Conservation (phyloP, 2,888 invertebrate species). For the Epsilonema sp. region DNA sequence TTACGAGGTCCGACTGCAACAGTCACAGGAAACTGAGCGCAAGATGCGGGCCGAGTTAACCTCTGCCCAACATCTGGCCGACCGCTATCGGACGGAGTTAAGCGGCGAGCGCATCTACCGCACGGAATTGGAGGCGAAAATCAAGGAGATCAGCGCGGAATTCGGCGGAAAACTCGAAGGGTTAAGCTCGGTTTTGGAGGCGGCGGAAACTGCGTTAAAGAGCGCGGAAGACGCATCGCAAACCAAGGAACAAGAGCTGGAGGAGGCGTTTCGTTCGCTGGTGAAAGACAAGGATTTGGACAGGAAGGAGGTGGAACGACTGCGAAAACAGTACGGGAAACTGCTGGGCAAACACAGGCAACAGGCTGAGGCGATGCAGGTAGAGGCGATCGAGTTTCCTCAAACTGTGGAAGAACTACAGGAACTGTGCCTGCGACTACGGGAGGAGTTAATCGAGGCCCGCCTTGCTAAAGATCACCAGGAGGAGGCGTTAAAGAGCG, state of each 20-base stretch:
- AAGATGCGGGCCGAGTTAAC: constrained; percentile 26
- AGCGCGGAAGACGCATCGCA: constrained; percentile 41
- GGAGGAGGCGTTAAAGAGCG: constrained; percentile 46
- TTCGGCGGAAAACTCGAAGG: constrained; percentile 11
- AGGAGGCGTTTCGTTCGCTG: too few species aligned
- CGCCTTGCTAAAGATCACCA: constrained; percentile 57
- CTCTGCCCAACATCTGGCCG: constrained; percentile 37
- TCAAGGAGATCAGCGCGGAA: constrained; percentile 9
- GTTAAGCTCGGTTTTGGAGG: not conserved
- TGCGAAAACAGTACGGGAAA: constrained; percentile 36
- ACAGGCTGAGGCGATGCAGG: constrained; percentile 39
- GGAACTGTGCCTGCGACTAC: constrained; percentile 54
- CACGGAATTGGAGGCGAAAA: constrained; percentile 44
- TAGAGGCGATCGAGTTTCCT: constrained; percentile 72
- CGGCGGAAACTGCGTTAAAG: not conserved
- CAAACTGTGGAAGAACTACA: constrained; percentile 74
- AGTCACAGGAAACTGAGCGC: constrained; percentile 36
- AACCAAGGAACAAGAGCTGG: constrained; percentile 34
- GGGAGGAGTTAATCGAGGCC: constrained; percentile 73
- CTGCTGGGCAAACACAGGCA: constrained; percentile 46
- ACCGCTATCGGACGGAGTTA: constrained; percentile 45
- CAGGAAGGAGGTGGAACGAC: constrained; percentile 35
- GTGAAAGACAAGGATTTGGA: constrained; percentile 42
- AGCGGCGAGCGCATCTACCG: constrained; percentile 50
- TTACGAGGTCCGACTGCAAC: constrained; percentile 57